phyloP scores from a whole-genome alignment of 2,113 vertebrate species.

The Xenopus tropicalis region UCB_Xtro_10.0 CM004443.2:99628501-99629000 shows the following conservation, averaged over 20 bases:
- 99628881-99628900: conserved; percentile 63
- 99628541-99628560: conserved; percentile 6
- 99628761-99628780: conserved; percentile 29
- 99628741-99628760: conserved; percentile 24
- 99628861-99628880: conserved; percentile 66
- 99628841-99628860: conserved; percentile 57
- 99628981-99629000: conserved; percentile 53
- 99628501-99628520: conserved; percentile 11
- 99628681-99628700: conserved; percentile 19
- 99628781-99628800: conserved; percentile 54
- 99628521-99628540: conserved; percentile 9
- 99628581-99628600: conserved; percentile 21
- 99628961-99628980: conserved; percentile 52
- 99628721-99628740: conserved; percentile 14
- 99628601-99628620: conserved; percentile 14
- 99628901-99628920: conserved; percentile 68
- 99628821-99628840: conserved; percentile 64
- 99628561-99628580: conserved; percentile 9
- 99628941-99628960: conserved; percentile 51
- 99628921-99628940: conserved; percentile 56
- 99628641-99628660: conserved; percentile 14
- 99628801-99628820: conserved; percentile 58
- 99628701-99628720: not conserved
- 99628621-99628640: conserved; percentile 23
- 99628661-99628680: conserved; percentile 20